A percentile compares a stretch with the other conserved stretches of the same genome.
phyloP scores from a whole-genome alignment of 2,797 vertebrate genomes.

The Gymnodraco acuticeps region DNA sequence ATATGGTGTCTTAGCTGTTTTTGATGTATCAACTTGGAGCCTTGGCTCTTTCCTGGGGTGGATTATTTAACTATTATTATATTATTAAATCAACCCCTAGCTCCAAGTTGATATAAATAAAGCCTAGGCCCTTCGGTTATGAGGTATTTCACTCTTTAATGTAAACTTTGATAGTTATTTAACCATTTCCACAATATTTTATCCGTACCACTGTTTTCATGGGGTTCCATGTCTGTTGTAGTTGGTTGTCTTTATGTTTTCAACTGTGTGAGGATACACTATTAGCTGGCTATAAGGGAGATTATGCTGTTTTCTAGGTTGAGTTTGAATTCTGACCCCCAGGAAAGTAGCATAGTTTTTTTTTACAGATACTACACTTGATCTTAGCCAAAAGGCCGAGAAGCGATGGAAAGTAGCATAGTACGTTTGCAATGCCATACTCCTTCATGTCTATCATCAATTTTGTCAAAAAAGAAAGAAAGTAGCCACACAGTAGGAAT shows the following conservation, averaged over 20 bases:
- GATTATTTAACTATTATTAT: slow-evolving; percentile 7
- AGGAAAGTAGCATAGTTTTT: background rate
- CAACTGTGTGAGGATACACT: background rate
- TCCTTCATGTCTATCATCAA: background rate
- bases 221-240: background rate
- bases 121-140: slow-evolving; percentile 15
- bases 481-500: background rate
- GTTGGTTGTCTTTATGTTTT: background rate
- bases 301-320: background rate
- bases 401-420: background rate
- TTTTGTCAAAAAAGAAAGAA: background rate
- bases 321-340: background rate
- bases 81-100: too few species aligned
- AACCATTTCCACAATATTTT: slow-evolving; percentile 7
- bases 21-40: slow-evolving; percentile 25
- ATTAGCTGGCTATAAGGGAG: background rate
- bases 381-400: too few species aligned
- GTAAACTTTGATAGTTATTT: background rate
- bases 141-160: slow-evolving; percentile 17
- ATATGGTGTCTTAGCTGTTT: slow-evolving; percentile 17
- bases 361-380: too few species aligned
- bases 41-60: slow-evolving; percentile 24
- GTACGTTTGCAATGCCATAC: background rate
- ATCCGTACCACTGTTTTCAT: background rate
- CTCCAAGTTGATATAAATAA: background rate